Percentiles rank a stretch among this genome's conserved stretches.
Evolutionary conservation across 2,113 vertebrate genomes (phyloP).

Genomic region (Bettongia penicillata): DNA sequence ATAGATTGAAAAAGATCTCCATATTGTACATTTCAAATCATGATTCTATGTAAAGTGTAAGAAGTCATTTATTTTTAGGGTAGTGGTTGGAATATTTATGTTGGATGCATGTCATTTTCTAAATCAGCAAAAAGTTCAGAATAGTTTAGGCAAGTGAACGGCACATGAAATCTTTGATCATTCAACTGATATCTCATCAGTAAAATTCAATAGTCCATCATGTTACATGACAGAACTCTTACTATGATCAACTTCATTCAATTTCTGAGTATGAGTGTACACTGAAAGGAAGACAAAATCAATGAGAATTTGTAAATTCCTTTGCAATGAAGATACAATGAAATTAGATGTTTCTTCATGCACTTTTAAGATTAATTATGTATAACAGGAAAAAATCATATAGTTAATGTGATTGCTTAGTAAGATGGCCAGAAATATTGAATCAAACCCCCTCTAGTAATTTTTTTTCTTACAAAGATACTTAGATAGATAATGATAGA

Average conservation of each 20-base stretch:
- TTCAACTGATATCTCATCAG: conserved; percentile 11
- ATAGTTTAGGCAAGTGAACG: not conserved
- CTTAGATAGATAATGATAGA: no score
- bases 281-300: not conserved
- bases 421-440: not conserved
- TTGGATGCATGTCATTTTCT: not conserved
- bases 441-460: not conserved
- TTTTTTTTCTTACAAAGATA: no score
- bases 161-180: not conserved
- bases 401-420: not conserved
- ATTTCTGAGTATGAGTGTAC: not conserved
- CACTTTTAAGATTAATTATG: not conserved
- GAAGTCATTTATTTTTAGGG: not conserved
- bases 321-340: not conserved
- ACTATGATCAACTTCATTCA: not conserved
- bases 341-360: not conserved
- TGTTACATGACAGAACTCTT: not conserved
- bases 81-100: not conserved
- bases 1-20: not conserved
- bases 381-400: not conserved
- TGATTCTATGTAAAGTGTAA: not conserved
- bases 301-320: not conserved
- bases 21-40: not conserved
- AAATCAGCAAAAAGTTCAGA: not conserved
- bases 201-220: not conserved